phyloP scores from a whole-genome alignment of 2,797 vertebrate genomes.

The Artibeus lituratus region DNA sequence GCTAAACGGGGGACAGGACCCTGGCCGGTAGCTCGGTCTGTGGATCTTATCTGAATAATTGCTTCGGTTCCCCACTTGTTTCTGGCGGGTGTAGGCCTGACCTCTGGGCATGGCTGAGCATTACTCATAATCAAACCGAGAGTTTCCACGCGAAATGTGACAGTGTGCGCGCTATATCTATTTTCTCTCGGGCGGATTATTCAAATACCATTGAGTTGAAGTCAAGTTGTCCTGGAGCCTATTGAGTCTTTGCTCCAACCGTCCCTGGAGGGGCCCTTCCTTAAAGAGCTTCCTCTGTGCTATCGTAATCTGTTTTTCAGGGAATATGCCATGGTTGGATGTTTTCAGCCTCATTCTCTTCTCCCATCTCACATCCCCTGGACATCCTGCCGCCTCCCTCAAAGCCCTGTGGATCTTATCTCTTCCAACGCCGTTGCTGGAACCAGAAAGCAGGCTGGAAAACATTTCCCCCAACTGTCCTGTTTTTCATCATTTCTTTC shows the following conservation, averaged over 20 bases:
- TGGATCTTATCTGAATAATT: background rate
- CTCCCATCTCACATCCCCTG: constrained; percentile 41
- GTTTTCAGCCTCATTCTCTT: constrained; percentile 36
- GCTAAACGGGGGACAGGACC: background rate
- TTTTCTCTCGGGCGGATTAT: constrained; percentile 43
- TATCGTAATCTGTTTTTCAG: constrained; percentile 35
- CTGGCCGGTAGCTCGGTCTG: background rate
- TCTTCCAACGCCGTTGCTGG: constrained; percentile 19
- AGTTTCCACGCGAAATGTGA: background rate
- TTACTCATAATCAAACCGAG: constrained; percentile 28
- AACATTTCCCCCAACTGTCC: background rate
- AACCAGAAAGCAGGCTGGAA: constrained; percentile 43
- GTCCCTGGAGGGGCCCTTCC: constrained; percentile 27
- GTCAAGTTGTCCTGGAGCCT: constrained; percentile 48
- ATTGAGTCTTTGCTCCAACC: constrained; percentile 46
- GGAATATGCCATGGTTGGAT: background rate
- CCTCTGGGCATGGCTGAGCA: background rate
- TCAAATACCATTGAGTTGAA: constrained; percentile 55
- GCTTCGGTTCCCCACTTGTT: constrained; percentile 54
- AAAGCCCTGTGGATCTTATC: constrained; percentile 50
- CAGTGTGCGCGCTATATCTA: background rate
- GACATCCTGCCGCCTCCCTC: background rate
- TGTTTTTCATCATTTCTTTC: constrained; percentile 46
- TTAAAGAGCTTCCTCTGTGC: constrained; percentile 29
- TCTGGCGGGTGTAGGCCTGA: constrained; percentile 37